Evolutionary conservation across 92 coral and sea anemone species (phyloP), one percentile per base, ranked within the genome.

Genomic region (Desmophyllum pertusum): DNA sequence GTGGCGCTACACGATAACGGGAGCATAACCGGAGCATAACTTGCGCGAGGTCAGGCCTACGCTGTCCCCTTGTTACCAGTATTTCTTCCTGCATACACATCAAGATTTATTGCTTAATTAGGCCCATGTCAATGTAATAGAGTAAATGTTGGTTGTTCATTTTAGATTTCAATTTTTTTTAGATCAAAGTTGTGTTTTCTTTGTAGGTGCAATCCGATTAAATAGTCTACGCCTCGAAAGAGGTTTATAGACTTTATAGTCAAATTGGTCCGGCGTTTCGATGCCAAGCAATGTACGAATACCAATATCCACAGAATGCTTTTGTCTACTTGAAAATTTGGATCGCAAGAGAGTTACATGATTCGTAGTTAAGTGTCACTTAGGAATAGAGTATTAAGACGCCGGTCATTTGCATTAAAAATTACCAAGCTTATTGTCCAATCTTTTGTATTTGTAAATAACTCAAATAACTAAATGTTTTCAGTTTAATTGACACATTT

Each of bases 201-300:
- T 80, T 80, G 84, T 18, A 48, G 30, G 62, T 50, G 36, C 71
- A 80, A 80, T 80, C 66, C 83, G 83, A 79, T 79, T 79, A 37
- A 55, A 23, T 4, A 27, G 68, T 62, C 36, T 43, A 15, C 59
- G 61, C 35, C 55, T 74, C 21, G 63, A 3, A 9, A 31, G 57
- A 55, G 29, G 2, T 37, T 7, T 39, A 37, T 21, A n/a, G n/a
- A 50, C 15, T 50, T 18, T 39, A 17, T 51, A 52, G 8, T 43
- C 59, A 72, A 57, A 43, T 11, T 19, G 6, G 55, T 11, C 31
- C 42, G 27, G 37, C 17, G 6, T 33, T 64, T 35, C 1, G 27
- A 55, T 6, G 63, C 55, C n/a, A n/a, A n/a, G n/a, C n/a, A n/a
- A n/a, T n/a, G 37, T 10, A 43, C 31, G n/a, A 19, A 0, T 35